Conservation (phyloP, 2,888 invertebrate genomes). For the Hybos culiciformis region DNA sequence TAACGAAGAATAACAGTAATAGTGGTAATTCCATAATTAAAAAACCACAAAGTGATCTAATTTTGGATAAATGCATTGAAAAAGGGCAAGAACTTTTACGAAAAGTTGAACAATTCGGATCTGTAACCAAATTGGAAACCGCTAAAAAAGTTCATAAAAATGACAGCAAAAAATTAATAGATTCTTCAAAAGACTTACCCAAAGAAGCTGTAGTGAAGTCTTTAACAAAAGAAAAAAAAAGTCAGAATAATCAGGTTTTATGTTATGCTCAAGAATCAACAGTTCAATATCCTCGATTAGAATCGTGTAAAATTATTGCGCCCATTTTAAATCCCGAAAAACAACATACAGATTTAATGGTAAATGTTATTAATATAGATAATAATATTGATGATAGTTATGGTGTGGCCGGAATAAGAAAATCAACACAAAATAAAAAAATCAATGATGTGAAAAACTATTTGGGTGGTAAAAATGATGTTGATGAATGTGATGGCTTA, state of each 20-base stretch:
- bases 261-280: background rate
- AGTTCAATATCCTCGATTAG: constrained; percentile 19
- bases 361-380: constrained; percentile 31
- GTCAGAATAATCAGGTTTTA: too few relatives aligned
- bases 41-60: constrained; percentile 29
- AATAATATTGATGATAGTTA: too few relatives aligned
- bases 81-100: constrained; percentile 32
- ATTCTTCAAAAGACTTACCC: too few relatives aligned
- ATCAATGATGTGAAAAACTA: too few relatives aligned
- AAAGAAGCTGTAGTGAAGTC: too few relatives aligned
- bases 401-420: too few relatives aligned
- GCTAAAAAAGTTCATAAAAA: background rate
- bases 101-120: constrained; percentile 27
- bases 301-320: constrained; percentile 31
- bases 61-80: constrained; percentile 32
- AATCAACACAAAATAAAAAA: too few relatives aligned
- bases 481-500: background rate
- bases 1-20: background rate
- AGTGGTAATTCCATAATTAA: constrained; percentile 1
- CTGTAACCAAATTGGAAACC: constrained; percentile 13
- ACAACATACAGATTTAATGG: constrained; percentile 29
- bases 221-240: too few relatives aligned
- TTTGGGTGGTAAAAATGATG: too few relatives aligned
- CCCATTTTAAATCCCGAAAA: constrained; percentile 29
- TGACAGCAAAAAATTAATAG: background rate